A percentile compares a stretch with the other conserved stretches of the same genome.
Evolutionary conservation across 2,113 vertebrate genomes (phyloP).

Genomic region (Macrotus californicus): DNA sequence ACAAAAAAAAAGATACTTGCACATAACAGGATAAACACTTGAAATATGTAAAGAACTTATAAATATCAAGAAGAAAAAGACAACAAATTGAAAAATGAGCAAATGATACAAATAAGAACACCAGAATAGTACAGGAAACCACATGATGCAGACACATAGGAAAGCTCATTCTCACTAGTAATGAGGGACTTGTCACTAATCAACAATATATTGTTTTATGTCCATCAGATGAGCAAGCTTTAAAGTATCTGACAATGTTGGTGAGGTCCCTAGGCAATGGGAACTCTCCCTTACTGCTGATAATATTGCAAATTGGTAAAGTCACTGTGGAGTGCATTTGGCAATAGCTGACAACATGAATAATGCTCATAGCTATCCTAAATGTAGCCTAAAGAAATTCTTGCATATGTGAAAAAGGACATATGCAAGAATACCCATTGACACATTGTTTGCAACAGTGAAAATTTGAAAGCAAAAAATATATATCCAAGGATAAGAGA

Average conservation of each 20-base stretch:
- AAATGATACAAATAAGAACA: neutral
- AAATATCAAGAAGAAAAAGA: neutral
- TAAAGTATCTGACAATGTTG: neutral
- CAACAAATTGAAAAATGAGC: neutral
- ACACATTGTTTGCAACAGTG: neutral
- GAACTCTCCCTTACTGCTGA: accelerated
- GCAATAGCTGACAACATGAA: neutral
- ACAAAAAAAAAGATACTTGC: neutral
- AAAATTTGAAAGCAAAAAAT: neutral
- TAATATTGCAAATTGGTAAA: neutral
- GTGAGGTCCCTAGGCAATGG: neutral
- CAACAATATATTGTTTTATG: neutral
- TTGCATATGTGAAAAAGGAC: neutral
- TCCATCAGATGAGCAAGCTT: neutral
- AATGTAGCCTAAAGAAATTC: neutral
- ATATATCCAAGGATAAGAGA: neutral
- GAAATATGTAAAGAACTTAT: neutral
- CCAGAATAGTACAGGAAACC: neutral
- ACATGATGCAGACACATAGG: neutral
- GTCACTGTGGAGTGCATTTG: neutral
- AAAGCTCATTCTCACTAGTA: neutral
- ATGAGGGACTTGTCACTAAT: too few species aligned
- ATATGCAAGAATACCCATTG: neutral
- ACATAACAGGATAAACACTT: neutral
- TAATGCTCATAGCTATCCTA: neutral